A percentile compares a stretch with the other conserved stretches of the same genome.
Evolutionary conservation across 2,797 vertebrate species (phyloP).

Genomic region (Benthosema pterotum): DNA sequence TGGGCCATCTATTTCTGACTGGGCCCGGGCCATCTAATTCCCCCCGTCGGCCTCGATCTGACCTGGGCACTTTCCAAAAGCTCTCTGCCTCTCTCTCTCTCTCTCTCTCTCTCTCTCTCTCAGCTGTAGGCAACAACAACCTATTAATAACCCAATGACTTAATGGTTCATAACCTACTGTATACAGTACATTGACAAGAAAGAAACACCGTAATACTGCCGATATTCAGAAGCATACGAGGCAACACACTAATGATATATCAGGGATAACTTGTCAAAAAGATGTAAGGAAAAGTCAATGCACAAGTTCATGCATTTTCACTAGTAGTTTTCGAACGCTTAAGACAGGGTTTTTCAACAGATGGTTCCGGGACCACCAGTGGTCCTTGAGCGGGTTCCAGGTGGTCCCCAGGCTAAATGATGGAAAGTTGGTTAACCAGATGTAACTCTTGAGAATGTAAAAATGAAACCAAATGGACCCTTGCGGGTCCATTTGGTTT

Average conservation of each 20-base stretch:
- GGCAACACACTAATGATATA: neutral
- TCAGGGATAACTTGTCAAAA: too few species aligned
- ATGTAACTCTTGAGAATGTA: too few species aligned
- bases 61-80: slow-evolving; percentile 57
- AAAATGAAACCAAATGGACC: too few species aligned
- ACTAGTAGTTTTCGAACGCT: too few species aligned
- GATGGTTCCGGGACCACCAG: too few species aligned
- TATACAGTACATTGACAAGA: slow-evolving; percentile 24
- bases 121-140: slow-evolving; percentile 44
- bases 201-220: slow-evolving; percentile 26
- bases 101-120: slow-evolving; percentile 13
- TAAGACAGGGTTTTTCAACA: too few species aligned
- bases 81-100: slow-evolving; percentile 18
- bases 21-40: slow-evolving; percentile 62
- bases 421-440: too few species aligned
- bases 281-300: too few species aligned
- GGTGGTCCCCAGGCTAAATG: too few species aligned
- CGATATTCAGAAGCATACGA: neutral
- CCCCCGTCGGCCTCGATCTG: slow-evolving; percentile 57
- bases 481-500: too few species aligned
- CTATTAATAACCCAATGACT: slow-evolving; percentile 63
- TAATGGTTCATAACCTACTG: slow-evolving; percentile 38
- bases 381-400: too few species aligned
- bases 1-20: slow-evolving; percentile 59
- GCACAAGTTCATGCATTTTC: too few species aligned